Percentiles rank a stretch among this genome's conserved stretches.
Conservation (phyloP, 2,113 vertebrate genomes). For the Columba janthina region DNA sequence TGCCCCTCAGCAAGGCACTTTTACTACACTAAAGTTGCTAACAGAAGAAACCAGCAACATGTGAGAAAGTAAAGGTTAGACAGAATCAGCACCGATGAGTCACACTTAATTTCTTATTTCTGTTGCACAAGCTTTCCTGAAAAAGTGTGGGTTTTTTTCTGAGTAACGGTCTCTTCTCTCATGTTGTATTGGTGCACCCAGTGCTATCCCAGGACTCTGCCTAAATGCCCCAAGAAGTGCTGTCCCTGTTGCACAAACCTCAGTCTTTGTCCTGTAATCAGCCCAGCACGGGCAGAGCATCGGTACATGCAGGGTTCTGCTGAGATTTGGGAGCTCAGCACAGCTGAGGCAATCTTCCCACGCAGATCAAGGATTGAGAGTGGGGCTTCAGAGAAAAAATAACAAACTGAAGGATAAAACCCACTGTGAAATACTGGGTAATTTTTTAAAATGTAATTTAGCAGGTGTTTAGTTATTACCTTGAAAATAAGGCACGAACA, state of each 20-base stretch:
- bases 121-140: background rate
- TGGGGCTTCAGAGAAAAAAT: background rate
- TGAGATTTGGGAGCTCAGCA: background rate
- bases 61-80: constrained; percentile 11
- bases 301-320: background rate
- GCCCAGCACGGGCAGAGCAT: background rate
- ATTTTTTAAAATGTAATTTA: constrained; percentile 42
- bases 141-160: background rate
- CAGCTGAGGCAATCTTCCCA: constrained; percentile 8
- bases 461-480: constrained; percentile 53
- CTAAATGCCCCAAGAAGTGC: background rate
- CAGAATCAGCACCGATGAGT: background rate
- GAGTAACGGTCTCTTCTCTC: background rate
- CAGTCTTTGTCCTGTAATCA: background rate
- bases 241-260: background rate
- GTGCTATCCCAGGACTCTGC: background rate
- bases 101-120: background rate
- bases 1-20: background rate
- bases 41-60: background rate
- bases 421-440: background rate
- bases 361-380: background rate
- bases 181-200: background rate
- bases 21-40: background rate
- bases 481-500: constrained; percentile 32
- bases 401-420: constrained; percentile 30